Conservation (phyloP, 1,140 invertebrate species). For the Thalassaphorura encarpata region DNA sequence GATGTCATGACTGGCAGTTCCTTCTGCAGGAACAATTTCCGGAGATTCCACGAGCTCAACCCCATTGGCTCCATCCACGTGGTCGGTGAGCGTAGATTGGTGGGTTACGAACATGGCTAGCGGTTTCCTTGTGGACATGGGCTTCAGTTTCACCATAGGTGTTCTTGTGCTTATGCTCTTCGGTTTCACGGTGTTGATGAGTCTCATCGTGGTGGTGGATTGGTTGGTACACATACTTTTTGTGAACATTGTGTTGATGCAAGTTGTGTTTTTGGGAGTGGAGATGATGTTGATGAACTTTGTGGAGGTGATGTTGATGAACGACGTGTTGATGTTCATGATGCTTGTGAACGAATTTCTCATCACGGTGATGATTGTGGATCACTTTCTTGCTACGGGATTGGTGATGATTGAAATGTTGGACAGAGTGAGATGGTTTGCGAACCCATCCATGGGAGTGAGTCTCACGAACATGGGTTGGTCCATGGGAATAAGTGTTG, state of each 20-base stretch:
- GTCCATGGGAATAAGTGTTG: conserved; percentile 1
- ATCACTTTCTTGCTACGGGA: conserved; percentile 3
- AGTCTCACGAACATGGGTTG: conserved; percentile 3
- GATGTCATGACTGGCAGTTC: too few relatives aligned
- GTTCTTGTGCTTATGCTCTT: neutral
- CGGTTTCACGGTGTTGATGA: neutral
- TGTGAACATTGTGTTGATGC: conserved; percentile 7
- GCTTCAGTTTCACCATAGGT: neutral
- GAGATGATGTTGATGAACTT: conserved; percentile 9
- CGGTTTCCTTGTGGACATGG: neutral
- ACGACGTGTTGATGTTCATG: conserved; percentile 10
- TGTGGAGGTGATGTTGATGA: conserved; percentile 9
- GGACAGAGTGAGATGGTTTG: conserved; percentile 3
- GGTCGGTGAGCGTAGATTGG: neutral
- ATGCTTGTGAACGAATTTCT: conserved; percentile 8
- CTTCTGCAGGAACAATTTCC: too few relatives aligned
- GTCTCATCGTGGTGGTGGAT: neutral
- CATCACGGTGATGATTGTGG: conserved; percentile 6
- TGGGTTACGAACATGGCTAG: neutral
- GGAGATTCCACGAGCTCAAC: too few relatives aligned
- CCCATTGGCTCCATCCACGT: neutral
- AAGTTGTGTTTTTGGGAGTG: conserved; percentile 2
- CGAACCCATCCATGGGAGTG: conserved; percentile 2
- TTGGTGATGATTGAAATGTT: conserved; percentile 3
- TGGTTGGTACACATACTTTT: conserved; percentile 5